A percentile compares a stretch with the other conserved stretches of the same genome.
phyloP scores from a whole-genome alignment of 2,113 vertebrate genomes.

The Puffinus mauretanicus region DNA sequence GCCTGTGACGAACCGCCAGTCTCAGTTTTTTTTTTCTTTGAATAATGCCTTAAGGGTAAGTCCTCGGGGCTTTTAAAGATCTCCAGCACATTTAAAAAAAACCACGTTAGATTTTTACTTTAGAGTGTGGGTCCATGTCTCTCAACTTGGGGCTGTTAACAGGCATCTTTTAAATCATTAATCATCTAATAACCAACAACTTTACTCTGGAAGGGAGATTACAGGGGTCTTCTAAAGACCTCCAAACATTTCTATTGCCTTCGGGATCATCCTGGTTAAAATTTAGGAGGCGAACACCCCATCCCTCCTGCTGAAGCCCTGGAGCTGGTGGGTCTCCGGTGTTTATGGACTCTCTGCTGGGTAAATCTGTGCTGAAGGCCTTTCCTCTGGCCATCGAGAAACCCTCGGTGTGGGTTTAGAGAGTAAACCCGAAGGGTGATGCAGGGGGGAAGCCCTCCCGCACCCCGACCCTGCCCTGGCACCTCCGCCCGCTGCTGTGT shows the following conservation, averaged over 20 bases:
- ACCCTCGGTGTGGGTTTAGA: neutral
- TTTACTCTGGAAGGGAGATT: neutral
- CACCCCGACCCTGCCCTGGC: neutral
- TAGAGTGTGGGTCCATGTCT: conserved; percentile 7
- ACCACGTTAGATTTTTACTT: conserved; percentile 63
- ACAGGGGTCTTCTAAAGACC: neutral
- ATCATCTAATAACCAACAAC: conserved; percentile 41
- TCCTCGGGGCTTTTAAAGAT: conserved; percentile 78
- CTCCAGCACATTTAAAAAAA: conserved; percentile 39
- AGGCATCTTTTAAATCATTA: conserved; percentile 47
- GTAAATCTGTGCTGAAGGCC: neutral
- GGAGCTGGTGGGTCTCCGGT: neutral
- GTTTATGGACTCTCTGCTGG: neutral
- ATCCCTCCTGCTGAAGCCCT: neutral
- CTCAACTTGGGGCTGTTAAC: conserved; percentile 60
- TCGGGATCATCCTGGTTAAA: neutral
- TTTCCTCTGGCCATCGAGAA: neutral
- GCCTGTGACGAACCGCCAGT: conserved; percentile 82
- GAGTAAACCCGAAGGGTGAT: neutral
- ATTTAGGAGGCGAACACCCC: neutral
- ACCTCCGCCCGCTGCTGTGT: neutral
- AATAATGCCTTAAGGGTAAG: conserved; percentile 80
- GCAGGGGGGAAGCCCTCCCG: neutral
- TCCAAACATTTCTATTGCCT: neutral
- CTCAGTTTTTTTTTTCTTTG: conserved; percentile 64